These are phyloP conservation scores for Hedychridium roseum DNA, from an alignment of 2,888 invertebrate genomes.

Conservation along the genomic window DNA sequence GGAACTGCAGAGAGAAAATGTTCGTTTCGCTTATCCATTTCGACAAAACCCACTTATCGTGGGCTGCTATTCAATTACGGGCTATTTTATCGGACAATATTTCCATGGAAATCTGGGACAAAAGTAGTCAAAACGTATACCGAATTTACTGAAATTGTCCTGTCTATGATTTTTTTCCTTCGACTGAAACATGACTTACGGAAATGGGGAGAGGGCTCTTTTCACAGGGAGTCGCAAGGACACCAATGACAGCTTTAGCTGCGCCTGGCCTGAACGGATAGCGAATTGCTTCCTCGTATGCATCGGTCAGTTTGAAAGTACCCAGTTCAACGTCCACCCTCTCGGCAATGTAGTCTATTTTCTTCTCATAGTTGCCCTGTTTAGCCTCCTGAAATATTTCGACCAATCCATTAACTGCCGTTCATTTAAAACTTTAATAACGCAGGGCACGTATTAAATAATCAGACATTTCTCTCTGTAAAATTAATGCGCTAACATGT, in stretches of 20 bases:
- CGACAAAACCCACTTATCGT: no score
- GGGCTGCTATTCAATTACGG: no score
- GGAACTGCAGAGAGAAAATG: conserved; percentile 45
- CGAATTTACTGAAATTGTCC: no score
- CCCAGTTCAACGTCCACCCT: conserved; percentile 67
- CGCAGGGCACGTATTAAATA: not conserved
- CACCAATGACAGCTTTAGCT: conserved; percentile 75
- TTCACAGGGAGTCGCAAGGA: conserved; percentile 72
- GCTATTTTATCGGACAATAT: no score
- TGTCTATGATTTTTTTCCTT: conserved; percentile 43
- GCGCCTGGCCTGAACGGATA: conserved; percentile 82
- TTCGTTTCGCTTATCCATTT: no score
- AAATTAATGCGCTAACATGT: no score
- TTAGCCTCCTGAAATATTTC: conserved; percentile 46
- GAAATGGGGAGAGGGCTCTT: conserved; percentile 65
- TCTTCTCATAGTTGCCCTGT: conserved; percentile 34
- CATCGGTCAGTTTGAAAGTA: conserved; percentile 61
- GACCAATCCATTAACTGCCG: not conserved
- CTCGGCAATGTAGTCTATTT: conserved; percentile 51
- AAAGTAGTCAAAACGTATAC: no score
- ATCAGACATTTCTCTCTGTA: no score
- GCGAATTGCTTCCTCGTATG: conserved; percentile 70
- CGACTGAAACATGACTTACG: conserved; percentile 64
- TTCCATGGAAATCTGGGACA: no score
- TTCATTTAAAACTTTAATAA: not conserved